Evolutionary conservation across 2,888 invertebrate species (phyloP).

Genomic region (Lithophane leautieri): DNA sequence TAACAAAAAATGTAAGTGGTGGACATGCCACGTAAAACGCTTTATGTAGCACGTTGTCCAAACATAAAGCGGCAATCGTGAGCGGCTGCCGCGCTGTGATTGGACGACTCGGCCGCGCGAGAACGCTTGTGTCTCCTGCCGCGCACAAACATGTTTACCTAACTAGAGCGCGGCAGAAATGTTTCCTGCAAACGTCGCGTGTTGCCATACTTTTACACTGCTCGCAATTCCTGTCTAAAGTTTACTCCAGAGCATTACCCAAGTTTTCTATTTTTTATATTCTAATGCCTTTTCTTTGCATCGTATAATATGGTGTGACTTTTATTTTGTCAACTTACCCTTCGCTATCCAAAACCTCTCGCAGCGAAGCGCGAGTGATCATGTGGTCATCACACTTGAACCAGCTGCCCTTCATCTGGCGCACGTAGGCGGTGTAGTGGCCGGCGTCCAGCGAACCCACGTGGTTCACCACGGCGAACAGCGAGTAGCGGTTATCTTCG

Average conservation of each 20-base stretch:
- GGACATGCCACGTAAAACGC: not conserved
- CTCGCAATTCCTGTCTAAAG: not conserved
- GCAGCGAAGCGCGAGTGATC: conserved; percentile 96
- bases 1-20: not conserved
- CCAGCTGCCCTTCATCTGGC: conserved; percentile 98
- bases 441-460: conserved; percentile 97
- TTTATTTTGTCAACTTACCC: conserved; percentile 91
- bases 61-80: too few relatives aligned
- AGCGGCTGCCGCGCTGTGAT: too few relatives aligned
- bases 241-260: not conserved
- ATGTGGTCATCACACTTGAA: conserved; percentile 99
- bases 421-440: conserved; percentile 98
- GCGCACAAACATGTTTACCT: too few relatives aligned
- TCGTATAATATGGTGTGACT: not conserved
- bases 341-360: conserved; percentile 98
- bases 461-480: conserved; percentile 99
- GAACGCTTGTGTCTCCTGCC: too few relatives aligned
- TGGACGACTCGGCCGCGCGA: too few relatives aligned
- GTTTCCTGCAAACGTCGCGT: too few relatives aligned
- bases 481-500: conserved; percentile 95
- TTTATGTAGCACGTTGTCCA: not conserved
- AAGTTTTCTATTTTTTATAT: not conserved
- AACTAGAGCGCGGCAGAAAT: too few relatives aligned
- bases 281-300: not conserved
- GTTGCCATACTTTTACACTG: too few relatives aligned